phyloP scores from a whole-genome alignment of 2,113 vertebrate genomes.

The Pedetes capensis region DNA sequence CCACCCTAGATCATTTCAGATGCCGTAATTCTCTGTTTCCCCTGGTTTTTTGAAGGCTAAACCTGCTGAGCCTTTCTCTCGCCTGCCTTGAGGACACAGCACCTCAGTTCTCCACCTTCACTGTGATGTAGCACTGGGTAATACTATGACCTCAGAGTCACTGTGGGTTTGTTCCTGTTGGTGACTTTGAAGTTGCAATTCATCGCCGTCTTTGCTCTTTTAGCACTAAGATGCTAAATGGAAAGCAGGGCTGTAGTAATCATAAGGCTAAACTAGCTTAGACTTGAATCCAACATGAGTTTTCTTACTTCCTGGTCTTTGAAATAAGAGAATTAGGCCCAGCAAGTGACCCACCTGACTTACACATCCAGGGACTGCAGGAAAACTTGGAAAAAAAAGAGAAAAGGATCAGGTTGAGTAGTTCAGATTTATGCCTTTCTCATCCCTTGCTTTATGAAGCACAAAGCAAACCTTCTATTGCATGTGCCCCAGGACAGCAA shows the following conservation, averaged over 20 bases:
- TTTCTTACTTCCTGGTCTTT: not conserved
- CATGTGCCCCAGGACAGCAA: not conserved
- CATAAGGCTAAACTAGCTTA: not conserved
- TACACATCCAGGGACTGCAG: not conserved
- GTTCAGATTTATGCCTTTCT: not conserved
- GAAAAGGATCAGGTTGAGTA: not conserved
- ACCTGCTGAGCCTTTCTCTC: not conserved
- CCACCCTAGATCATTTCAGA: not conserved
- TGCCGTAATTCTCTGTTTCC: not conserved
- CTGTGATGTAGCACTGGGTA: accelerated
- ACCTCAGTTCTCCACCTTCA: not conserved
- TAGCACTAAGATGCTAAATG: not conserved
- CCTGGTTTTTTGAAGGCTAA: not conserved
- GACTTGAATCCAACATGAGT: not conserved
- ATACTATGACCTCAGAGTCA: not conserved
- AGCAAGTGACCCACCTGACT: not conserved
- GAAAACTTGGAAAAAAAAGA: not conserved
- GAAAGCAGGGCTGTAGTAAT: not conserved
- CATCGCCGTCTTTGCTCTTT: not conserved
- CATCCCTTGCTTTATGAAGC: not conserved
- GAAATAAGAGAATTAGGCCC: not conserved
- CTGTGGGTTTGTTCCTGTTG: not conserved
- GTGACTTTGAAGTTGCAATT: not conserved
- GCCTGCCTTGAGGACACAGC: not conserved
- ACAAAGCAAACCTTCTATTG: not conserved